phyloP scores from a whole-genome alignment of 2,797 vertebrate genomes.

The Neosilurus hyrtlii region DNA sequence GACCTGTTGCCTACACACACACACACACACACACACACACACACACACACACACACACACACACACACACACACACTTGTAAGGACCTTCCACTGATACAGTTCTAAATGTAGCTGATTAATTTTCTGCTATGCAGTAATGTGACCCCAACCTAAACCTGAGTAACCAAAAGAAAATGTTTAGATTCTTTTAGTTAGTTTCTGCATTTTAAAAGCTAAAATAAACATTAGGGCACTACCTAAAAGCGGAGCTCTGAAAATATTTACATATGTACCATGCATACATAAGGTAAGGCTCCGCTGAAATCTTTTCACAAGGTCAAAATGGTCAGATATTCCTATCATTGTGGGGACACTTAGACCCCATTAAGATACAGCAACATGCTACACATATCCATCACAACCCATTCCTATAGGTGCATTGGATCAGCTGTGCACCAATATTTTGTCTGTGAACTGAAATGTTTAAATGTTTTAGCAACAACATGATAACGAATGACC shows the following conservation, averaged over 20 bases:
- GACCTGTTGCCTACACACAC: slow-evolving; percentile 85
- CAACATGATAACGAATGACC: slow-evolving; percentile 5
- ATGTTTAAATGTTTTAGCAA: background rate
- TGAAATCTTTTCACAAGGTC: background rate
- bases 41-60: background rate
- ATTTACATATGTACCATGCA: too few species aligned
- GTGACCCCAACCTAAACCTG: background rate
- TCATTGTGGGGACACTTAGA: background rate
- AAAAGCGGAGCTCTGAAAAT: too few species aligned
- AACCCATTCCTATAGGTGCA: background rate
- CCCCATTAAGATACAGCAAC: background rate
- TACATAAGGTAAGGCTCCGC: background rate
- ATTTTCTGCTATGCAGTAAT: background rate
- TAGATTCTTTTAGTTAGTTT: background rate
- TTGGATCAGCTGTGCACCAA: background rate
- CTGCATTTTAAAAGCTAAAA: background rate
- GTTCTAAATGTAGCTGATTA: too few species aligned
- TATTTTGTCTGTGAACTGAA: background rate
- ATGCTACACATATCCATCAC: background rate
- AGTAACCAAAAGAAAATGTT: background rate
- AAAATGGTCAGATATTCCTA: background rate
- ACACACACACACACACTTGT: too few species aligned
- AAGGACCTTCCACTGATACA: too few species aligned
- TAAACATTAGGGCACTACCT: background rate
- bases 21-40: background rate